Conservation (phyloP, 2,797 vertebrate genomes). For the Sebastes nivosus region DNA sequence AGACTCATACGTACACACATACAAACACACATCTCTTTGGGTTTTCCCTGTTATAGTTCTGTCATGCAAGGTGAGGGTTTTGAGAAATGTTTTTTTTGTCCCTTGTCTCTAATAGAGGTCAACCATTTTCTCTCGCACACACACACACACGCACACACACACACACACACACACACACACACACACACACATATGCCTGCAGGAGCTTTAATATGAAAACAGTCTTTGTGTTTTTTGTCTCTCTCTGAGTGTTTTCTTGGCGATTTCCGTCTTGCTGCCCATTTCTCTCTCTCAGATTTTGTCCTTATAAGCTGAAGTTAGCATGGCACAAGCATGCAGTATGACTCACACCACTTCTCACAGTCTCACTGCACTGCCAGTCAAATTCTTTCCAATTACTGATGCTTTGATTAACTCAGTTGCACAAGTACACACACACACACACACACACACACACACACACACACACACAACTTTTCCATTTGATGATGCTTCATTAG, state of each 20-base stretch:
- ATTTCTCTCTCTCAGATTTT: slow-evolving; percentile 44
- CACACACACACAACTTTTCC: background rate
- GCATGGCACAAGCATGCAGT: slow-evolving; percentile 39
- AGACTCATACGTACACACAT: background rate
- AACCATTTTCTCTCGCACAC: background rate
- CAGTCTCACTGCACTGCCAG: slow-evolving; percentile 42
- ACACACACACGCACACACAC: slow-evolving; percentile 1
- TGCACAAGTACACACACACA: slow-evolving; percentile 6
- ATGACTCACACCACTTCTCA: slow-evolving; percentile 61
- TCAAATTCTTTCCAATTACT: slow-evolving; percentile 62
- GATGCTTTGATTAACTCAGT: slow-evolving; percentile 48
- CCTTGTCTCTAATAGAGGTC: background rate
- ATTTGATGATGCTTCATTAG: slow-evolving; percentile 10
- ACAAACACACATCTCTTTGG: background rate
- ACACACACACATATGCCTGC: background rate
- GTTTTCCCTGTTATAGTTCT: slow-evolving; percentile 16
- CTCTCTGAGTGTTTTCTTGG: slow-evolving; percentile 40
- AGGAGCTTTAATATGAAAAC: slow-evolving; percentile 41
- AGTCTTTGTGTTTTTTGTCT: slow-evolving; percentile 37
- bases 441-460: background rate
- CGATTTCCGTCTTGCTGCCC: slow-evolving; percentile 27
- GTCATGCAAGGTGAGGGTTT: slow-evolving; percentile 23
- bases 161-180: background rate
- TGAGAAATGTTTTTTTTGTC: slow-evolving; percentile 12
- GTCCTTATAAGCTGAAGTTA: slow-evolving; percentile 73